Conservation (phyloP, 1,140 invertebrate species). For the Drosophila ananassae region DNA sequence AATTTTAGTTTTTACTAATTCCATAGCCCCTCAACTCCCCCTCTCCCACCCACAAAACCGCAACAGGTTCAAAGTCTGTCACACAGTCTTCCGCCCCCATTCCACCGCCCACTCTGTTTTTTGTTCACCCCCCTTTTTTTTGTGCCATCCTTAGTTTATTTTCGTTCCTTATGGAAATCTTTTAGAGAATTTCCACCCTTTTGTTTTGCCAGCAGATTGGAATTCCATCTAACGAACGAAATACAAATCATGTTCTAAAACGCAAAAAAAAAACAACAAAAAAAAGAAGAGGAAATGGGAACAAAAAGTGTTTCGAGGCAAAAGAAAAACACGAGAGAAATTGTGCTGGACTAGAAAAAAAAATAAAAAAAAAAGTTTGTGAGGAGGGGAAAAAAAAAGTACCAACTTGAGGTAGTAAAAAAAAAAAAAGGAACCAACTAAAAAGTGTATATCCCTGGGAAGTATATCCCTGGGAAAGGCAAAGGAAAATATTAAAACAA, state of each 20-base stretch:
- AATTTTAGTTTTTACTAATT: neutral
- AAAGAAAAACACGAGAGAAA: neutral
- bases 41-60: conserved; percentile 22
- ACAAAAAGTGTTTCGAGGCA: conserved; percentile 18
- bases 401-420: conserved; percentile 20
- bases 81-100: neutral
- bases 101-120: neutral
- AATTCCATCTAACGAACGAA: conserved; percentile 43
- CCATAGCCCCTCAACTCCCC: neutral
- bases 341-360: no score
- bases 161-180: conserved; percentile 40
- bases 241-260: conserved; percentile 56
- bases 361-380: neutral
- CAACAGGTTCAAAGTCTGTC: conserved; percentile 37
- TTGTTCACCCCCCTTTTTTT: neutral
- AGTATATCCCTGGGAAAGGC: conserved; percentile 37
- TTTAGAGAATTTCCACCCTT: conserved; percentile 39
- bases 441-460: conserved; percentile 4
- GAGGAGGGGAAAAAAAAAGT: conserved; percentile 9
- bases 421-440: conserved; percentile 2
- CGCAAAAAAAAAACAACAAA: conserved; percentile 24
- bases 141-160: neutral
- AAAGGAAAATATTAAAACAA: conserved; percentile 77
- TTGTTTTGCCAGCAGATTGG: conserved; percentile 46
- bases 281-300: conserved; percentile 22